Base-by-base conservation (phyloP, 2,888 invertebrate species). In the Ganaspis brasiliensis region DNA sequence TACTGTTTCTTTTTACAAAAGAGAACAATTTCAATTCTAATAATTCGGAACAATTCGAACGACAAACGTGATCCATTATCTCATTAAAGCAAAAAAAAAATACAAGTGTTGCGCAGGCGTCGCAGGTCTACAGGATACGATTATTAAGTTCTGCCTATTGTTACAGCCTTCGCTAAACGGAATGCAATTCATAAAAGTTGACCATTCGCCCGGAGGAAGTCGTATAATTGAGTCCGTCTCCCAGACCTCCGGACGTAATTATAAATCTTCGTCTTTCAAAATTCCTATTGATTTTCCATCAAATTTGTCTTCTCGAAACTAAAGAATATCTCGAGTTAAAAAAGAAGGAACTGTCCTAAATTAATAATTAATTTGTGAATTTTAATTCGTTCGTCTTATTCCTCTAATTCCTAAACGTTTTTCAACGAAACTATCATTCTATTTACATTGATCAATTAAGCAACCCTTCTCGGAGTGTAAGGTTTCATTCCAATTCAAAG, bases 1-100 rank as follows among this genome's bases (percentile, higher is more conserved):
- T 40, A 10, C 40, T 5, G 40, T 12, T 40, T 49, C 0, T 8
- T 52, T 19, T 2, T 6, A 52, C 16, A 52, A 52, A 52, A 45
- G 21, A 24, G 73, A 89, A 95, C 80, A 94, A 94, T 87, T 76
- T 74, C 59, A 40, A 71, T 5, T 57, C 35, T 8, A 59, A 45
- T 72, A 40, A 31, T 79, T 14, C 78, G 77, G 19, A 70, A 80
- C 70, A 77, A 52, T 59, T 56, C 77, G 70, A 72, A 80, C 72
- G 71, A 79, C 72, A 78, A 81, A 77, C 74, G 76, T 71, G 37
- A 78, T 61, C 63, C 75, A 81, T 84, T 83, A 83, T 81, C 79
- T 83, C 74, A 83, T 86, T 84, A 78, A 71, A 78, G 63, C 70
- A 79, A 70, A 77, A 82, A 71, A 80, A 77, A 55, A 67, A 75